These are phyloP conservation scores for Liparis tanakae DNA, from an alignment of 2,797 vertebrate species.

Conservation along the genomic window DNA sequence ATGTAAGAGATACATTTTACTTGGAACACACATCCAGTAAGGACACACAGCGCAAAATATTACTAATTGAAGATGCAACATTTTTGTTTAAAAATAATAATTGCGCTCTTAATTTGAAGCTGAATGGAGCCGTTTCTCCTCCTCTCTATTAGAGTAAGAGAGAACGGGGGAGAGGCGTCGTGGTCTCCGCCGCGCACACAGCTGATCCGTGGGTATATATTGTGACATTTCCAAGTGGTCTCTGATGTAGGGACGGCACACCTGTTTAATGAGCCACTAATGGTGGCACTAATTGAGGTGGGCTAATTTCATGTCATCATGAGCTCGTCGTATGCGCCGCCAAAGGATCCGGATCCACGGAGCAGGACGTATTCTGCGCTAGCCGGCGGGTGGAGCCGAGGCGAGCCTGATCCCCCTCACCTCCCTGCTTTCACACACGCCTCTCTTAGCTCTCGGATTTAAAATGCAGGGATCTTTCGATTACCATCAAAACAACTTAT, in stretches of 20 bases:
- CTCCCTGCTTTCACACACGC: slow-evolving; percentile 19
- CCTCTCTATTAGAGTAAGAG: neutral
- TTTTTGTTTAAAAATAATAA: neutral
- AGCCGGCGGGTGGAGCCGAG: slow-evolving; percentile 14
- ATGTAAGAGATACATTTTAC: neutral
- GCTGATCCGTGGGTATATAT: slow-evolving; percentile 48
- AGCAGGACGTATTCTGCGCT: slow-evolving; percentile 37
- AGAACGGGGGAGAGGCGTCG: neutral
- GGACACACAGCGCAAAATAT: neutral
- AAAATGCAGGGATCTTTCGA: slow-evolving; percentile 15
- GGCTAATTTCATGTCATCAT: slow-evolving; percentile 66
- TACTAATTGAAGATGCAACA: neutral
- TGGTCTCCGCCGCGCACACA: slow-evolving; percentile 18
- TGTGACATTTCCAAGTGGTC: slow-evolving; percentile 58
- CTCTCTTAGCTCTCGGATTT: slow-evolving; percentile 6
- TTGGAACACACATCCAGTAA: neutral
- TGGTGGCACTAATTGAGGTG: slow-evolving; percentile 64
- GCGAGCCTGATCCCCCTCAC: slow-evolving; percentile 1
- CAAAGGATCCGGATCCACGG: slow-evolving; percentile 43
- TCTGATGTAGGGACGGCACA: slow-evolving; percentile 58
- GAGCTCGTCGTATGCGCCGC: slow-evolving; percentile 50
- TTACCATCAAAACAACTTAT: neutral
- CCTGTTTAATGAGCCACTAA: slow-evolving; percentile 74
- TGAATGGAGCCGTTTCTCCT: neutral
- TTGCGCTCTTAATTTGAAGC: neutral